Evolutionary conservation across 1,140 invertebrate genomes (phyloP), one percentile per base, ranked within the genome.

Genomic region (Nomia melanderi): DNA sequence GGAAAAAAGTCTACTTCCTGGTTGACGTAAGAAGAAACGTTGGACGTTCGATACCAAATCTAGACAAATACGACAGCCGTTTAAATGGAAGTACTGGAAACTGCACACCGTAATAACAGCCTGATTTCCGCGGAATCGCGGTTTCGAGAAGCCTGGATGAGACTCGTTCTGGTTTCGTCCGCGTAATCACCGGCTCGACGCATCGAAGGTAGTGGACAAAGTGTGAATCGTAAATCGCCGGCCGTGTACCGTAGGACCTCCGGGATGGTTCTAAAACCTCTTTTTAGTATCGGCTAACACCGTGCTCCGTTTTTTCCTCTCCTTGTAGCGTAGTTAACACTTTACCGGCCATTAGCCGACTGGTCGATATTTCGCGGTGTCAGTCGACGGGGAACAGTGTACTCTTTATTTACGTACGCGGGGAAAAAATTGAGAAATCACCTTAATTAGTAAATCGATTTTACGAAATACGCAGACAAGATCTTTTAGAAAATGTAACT

Each of bases 171-270:
- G 23, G 14, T 50, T 39, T 54, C 44, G 44, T 60, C 1, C 36
- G 1, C 9, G 31, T 77, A 77, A 77, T 79, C 31, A 59, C 27
- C 27, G 9, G 1, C 25, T 65, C 50, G 41, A 29, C n/a, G 31
- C 23, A 11, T 41, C 53, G 53, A 20, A 70, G 33, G 20, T 63
- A 36, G 65, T 44, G 36, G 27, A 47, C 29, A 25, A 59, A 72
- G 62, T 20, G 62, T 74, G 72, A 64, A 74, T 65, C 60, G 47
- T 74, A 56, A 44, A 74, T 57, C 47, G 53, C 54, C 33, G 59
- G 36, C 25, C 29, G 20, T 27, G 39, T 25, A 33, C 59, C n/a
- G 1, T 23, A n/a, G 31, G 70, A 63, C 59, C 47, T 54, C 23
- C 33, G 8, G 54, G 57, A 59, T 73, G 6, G 31, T 31, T 54